Evolutionary conservation across 2,113 vertebrate species (phyloP).

Genomic region (Oreotrochilus melanogaster): DNA sequence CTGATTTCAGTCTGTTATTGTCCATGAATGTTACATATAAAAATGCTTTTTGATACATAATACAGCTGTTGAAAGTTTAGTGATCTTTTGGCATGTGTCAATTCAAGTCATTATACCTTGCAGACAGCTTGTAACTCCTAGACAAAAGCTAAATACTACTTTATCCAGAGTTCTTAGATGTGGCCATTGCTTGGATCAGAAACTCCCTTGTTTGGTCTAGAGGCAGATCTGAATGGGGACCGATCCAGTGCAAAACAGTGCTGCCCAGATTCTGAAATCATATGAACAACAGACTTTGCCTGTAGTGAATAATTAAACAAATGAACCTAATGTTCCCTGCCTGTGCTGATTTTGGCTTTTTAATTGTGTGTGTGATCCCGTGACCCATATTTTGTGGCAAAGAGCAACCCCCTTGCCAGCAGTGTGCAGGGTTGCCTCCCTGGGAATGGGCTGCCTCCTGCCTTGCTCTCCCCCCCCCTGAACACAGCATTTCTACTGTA

Average conservation of each 20-base stretch:
- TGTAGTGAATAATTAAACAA: constrained; percentile 68
- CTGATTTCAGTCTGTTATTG: neutral
- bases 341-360: constrained; percentile 55
- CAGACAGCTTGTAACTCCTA: constrained; percentile 35
- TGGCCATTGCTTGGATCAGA: constrained; percentile 55
- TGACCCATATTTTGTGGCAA: constrained; percentile 9
- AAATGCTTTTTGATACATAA: constrained; percentile 17
- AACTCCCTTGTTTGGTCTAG: constrained; percentile 62
- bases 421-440: neutral
- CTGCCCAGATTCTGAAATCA: constrained; percentile 45
- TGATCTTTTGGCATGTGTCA: constrained; percentile 39
- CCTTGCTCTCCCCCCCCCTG: constrained; percentile 34
- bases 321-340: constrained; percentile 35
- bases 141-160: constrained; percentile 62
- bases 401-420: neutral
- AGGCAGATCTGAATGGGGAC: constrained; percentile 25
- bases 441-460: neutral
- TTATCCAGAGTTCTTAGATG: constrained; percentile 57
- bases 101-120: constrained; percentile 42
- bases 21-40: neutral
- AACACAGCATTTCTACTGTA: constrained; percentile 22
- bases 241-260: neutral
- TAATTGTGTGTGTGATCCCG: constrained; percentile 5
- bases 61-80: constrained; percentile 11
- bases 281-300: constrained; percentile 31